Evolutionary conservation across 2,113 vertebrate genomes (phyloP), one percentile per base, ranked within the genome.

Genomic region (Paraplagusia blochii): DNA sequence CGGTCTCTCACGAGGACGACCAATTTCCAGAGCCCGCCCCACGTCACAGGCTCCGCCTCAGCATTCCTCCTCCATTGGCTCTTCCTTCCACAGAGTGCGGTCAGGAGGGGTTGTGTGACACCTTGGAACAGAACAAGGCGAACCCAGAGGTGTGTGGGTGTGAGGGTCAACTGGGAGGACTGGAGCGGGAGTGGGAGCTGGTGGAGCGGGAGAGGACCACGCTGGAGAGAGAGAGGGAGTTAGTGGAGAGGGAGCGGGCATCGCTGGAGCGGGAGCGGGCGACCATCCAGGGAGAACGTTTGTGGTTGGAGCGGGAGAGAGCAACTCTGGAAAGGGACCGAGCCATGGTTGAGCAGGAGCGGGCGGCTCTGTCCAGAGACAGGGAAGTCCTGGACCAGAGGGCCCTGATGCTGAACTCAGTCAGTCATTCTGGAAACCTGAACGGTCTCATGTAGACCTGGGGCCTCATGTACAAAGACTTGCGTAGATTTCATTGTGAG

Each of bases 291-390:
- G 60, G 80, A 1, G 88, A 90, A 63, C 46, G 88, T 43, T 58
- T 79, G 54, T 76, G 84, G 67, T 49, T 90, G 56, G 85, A 89
- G 19, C 55, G 82, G 42, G 89, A 91, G 63, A 46, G 85, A 48
- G 76, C 72, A 0, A 75, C 81, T 0, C 49, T 89, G 44, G 81
- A 88, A 53, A 79, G 79, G 38, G 89, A 90, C 66, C 58, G 87
- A 13, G 70, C 85, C 6, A 51, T 86, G 67, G 58, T 90, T 72
- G 88, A 90, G 64, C 88, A 86, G 69, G 88, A 90, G 54, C 44
- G 87, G 36, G 84, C 63, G 3, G 60, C 77, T 0, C 76, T 89
- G 40, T 57, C 72, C n/a, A 58, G 85, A 15, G 89, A 91, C 53
- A 66, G 84, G 57, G 85, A 83, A 58, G 60, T 75, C 10, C 61